Conservation (phyloP, 2,888 invertebrate species). For the Lycocerus yunnanus region DNA sequence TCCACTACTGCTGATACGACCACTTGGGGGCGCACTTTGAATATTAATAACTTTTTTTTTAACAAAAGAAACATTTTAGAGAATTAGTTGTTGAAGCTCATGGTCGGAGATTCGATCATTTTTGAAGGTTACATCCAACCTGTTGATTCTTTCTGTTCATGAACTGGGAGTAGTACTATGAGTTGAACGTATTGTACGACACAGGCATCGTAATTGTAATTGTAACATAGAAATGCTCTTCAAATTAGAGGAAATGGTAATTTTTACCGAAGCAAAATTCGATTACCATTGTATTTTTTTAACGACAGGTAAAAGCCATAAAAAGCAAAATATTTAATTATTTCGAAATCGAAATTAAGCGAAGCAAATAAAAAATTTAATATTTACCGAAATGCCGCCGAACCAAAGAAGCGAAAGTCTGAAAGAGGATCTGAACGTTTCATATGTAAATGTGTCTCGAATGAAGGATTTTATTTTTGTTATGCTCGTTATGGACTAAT, state of each 20-base stretch:
- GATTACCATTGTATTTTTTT: not conserved
- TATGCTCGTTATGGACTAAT: not conserved
- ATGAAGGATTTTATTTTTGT: not conserved
- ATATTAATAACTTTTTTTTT: not conserved
- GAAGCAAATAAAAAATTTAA: too few species aligned
- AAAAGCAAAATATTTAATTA: not conserved
- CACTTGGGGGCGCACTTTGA: constrained; percentile 7
- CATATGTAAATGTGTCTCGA: not conserved
- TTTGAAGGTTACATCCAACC: not conserved
- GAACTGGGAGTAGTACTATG: constrained; percentile 11
- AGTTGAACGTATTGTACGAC: not conserved
- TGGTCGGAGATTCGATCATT: not conserved
- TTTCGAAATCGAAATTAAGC: not conserved
- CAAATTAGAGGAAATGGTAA: constrained; percentile 16
- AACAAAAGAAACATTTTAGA: not conserved
- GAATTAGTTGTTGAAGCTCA: not conserved
- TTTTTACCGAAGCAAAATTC: constrained; percentile 5
- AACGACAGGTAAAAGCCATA: not conserved
- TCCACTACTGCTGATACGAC: constrained; percentile 24
- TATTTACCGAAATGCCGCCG: not conserved
- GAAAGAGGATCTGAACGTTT: not conserved
- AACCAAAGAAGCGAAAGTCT: not conserved
- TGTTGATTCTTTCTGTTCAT: constrained; percentile 2
- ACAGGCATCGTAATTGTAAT: constrained; percentile 6
- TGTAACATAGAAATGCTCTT: constrained; percentile 8